Base-by-base conservation (phyloP, 2,888 invertebrate genomes). In the Phanerotoma sp. region DNA sequence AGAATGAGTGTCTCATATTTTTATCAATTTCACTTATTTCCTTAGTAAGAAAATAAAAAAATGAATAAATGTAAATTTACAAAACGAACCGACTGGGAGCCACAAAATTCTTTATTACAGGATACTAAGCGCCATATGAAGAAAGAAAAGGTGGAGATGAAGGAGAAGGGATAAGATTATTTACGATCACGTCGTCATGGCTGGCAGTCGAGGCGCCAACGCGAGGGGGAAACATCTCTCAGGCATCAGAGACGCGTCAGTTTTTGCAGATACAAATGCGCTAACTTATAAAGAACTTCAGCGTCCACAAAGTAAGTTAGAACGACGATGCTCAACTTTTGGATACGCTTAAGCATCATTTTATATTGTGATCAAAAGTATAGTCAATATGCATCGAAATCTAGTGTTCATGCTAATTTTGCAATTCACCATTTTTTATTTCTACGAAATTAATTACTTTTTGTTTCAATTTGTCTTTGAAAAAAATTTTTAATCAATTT, bases 141-240 rank as follows among this genome's bases (percentile, higher is more conserved):
- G 11, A 47, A 32, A 21, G 32, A 42, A 51, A n/a, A 33, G 20
- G 33, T 40, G 40, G 30, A 32, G 32, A 45, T 30, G 30, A 16
- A 16, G 16, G 18, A 45, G 45, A 13, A 28, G 30, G 30, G 35
- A 40, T 38, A 41, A 41, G 53, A 47, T 53, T 53, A 53, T 53
- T 53, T 53, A 53, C 47, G 53, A 47, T 47, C 47, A 48, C 53
- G 41, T 53, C 53, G 47, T 53, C 53, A 53, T 53, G 41, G 41
- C 47, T 47, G 47, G 33, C 47, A 53, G 53, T 41, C 5, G 33
- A 53, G 41, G 53, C 53, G 47, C 53, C 53, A 47, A 47, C 41
- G 25, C 35, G 15, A 35, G 32, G 45, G 30, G 10, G n/a, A 11
- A 15, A 18, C n/a, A 33, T 18, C 20, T 46, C 21, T 46, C 21